Conservation (phyloP, 2,797 vertebrate species). For the Sternarchorhynchus goeldii region DNA sequence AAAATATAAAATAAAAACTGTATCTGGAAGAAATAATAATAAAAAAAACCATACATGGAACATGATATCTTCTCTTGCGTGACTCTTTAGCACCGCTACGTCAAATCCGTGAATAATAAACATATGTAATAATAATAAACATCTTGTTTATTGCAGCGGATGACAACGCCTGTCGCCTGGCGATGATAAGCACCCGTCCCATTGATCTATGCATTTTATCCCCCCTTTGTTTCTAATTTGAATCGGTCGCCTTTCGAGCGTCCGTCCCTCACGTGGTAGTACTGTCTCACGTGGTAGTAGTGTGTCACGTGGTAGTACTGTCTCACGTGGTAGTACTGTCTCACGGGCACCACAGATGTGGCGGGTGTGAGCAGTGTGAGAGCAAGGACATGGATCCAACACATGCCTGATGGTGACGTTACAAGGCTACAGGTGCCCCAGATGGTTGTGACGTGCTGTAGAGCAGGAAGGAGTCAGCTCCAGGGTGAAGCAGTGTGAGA, state of each 20-base stretch:
- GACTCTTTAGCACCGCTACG: constrained; percentile 68
- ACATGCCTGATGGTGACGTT: neutral
- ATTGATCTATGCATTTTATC: no score
- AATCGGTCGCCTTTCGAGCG: no score
- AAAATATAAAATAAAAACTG: no score
- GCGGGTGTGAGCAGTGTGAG: neutral
- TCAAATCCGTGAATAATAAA: constrained; percentile 59
- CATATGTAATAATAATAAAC: no score
- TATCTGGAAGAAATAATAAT: no score
- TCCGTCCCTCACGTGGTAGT: no score
- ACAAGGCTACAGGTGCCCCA: neutral
- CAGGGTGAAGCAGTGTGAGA: no score
- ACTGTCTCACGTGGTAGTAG: no score
- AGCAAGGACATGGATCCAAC: neutral
- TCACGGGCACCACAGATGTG: no score
- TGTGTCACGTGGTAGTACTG: neutral
- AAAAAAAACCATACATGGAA: neutral
- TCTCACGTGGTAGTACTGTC: constrained; percentile 20
- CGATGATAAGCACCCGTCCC: constrained; percentile 29
- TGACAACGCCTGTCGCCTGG: constrained; percentile 48
- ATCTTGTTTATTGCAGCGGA: constrained; percentile 70
- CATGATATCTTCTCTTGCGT: constrained; percentile 59
- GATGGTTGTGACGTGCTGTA: no score
- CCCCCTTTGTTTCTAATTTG: no score
- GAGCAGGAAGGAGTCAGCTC: no score